A percentile compares a stretch with the other conserved stretches of the same genome.
Evolutionary conservation across 2,888 invertebrate genomes (phyloP).

Genomic region (Congeria kusceri): DNA sequence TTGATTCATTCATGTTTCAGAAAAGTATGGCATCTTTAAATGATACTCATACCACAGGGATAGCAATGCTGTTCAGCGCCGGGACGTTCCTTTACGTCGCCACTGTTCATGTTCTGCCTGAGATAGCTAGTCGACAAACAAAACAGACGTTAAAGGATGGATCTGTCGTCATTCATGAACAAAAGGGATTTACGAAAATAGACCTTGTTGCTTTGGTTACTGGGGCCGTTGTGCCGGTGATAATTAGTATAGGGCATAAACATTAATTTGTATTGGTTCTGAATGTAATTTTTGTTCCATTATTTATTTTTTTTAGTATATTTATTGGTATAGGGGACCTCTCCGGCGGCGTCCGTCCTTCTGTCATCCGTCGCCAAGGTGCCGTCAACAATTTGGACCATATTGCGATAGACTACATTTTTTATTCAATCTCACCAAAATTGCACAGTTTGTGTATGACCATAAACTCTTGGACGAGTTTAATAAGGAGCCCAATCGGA

Average conservation of each 20-base stretch:
- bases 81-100: conserved; percentile 99
- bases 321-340: too few relatives aligned
- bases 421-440: too few relatives aligned
- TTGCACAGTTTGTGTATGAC: too few relatives aligned
- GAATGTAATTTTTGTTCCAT: too few relatives aligned
- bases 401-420: too few relatives aligned
- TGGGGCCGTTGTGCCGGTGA: conserved; percentile 94
- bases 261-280: conserved; percentile 68
- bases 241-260: conserved; percentile 95
- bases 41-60: conserved; percentile 96
- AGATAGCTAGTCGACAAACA: conserved; percentile 87
- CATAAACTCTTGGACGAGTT: too few relatives aligned
- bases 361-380: too few relatives aligned
- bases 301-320: too few relatives aligned
- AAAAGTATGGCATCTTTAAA: conserved; percentile 96
- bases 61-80: conserved; percentile 99
- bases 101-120: conserved; percentile 98
- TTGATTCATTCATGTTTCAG: conserved; percentile 86
- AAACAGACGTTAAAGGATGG: conserved; percentile 78
- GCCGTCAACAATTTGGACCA: too few relatives aligned
- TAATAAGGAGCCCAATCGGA: too few relatives aligned
- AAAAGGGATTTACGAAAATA: conserved; percentile 88
- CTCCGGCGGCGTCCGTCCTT: too few relatives aligned
- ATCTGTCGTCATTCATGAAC: conserved; percentile 80
- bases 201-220: conserved; percentile 94